Conservation (phyloP, 2,888 invertebrate species). For the Pammene aurita region DNA sequence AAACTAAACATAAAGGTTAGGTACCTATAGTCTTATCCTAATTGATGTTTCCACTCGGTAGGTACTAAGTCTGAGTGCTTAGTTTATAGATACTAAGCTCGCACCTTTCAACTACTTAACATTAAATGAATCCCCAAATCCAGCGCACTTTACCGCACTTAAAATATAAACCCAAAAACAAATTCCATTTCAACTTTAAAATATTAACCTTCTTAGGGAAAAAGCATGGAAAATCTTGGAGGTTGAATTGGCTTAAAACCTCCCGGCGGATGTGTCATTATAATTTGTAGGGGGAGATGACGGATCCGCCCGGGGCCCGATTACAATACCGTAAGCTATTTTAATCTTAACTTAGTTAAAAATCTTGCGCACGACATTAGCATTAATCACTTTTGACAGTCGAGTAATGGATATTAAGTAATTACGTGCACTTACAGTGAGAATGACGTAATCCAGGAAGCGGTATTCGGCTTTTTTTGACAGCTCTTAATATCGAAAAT, state of each 20-base stretch:
- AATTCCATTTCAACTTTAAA: constrained; percentile 51
- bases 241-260: constrained; percentile 80
- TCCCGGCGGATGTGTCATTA: constrained; percentile 81
- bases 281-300: constrained; percentile 81
- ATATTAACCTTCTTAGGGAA: constrained; percentile 51
- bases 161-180: constrained; percentile 26
- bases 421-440: constrained; percentile 56
- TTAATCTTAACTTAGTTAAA: constrained; percentile 84
- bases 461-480: constrained; percentile 6
- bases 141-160: constrained; percentile 26
- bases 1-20: not conserved
- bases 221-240: constrained; percentile 66
- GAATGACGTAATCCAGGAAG: constrained; percentile 33
- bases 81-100: constrained; percentile 2
- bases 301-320: constrained; percentile 76
- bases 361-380: constrained; percentile 80
- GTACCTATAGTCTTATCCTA: not conserved
- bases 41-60: not conserved
- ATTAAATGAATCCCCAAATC: constrained; percentile 11
- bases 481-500: not conserved
- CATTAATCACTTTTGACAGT: constrained; percentile 82
- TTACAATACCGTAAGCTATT: constrained; percentile 81
- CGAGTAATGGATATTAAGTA: constrained; percentile 77
- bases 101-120: not conserved
- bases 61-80: constrained; percentile 5